These are phyloP conservation scores for Grammomys dolichurus DNA, from an alignment of 2,113 vertebrate genomes.

Conservation along the genomic window DNA sequence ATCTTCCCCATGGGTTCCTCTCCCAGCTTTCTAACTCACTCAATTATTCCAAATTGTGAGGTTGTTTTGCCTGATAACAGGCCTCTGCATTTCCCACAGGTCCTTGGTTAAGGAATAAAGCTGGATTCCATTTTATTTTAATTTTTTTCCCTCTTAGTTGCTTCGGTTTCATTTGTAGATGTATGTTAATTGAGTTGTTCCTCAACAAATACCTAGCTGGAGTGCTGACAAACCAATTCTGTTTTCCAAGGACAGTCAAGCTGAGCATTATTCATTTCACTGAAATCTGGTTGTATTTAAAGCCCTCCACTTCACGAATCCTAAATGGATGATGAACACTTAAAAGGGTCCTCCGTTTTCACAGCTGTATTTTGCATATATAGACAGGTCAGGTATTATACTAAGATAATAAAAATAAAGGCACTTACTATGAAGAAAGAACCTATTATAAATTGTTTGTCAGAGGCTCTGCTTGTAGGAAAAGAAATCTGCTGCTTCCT, in stretches of 20 bases:
- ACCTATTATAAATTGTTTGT: constrained; percentile 79
- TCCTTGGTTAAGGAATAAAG: neutral
- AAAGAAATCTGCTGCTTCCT: constrained; percentile 65
- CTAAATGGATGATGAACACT: constrained; percentile 45
- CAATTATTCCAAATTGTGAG: constrained; percentile 44
- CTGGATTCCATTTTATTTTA: neutral
- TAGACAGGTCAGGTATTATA: constrained; percentile 64
- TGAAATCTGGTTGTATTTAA: constrained; percentile 63
- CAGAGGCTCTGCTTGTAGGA: constrained; percentile 52
- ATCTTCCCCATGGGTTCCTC: neutral
- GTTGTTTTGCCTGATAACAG: neutral
- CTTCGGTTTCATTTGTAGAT: neutral
- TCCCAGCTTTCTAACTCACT: constrained; percentile 6
- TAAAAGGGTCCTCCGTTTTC: constrained; percentile 64
- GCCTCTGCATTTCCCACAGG: neutral
- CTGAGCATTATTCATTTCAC: constrained; percentile 49
- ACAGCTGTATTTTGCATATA: constrained; percentile 56
- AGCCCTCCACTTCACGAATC: constrained; percentile 43
- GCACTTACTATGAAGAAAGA: constrained; percentile 50
- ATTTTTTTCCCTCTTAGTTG: neutral
- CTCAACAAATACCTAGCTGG: neutral
- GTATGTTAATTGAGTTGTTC: neutral
- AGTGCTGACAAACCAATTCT: constrained; percentile 49
- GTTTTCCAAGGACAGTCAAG: constrained; percentile 53
- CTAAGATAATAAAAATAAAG: constrained; percentile 75